Base-by-base conservation (phyloP, 1,140 invertebrate genomes). In the Sitodiplosis mosellana region DNA sequence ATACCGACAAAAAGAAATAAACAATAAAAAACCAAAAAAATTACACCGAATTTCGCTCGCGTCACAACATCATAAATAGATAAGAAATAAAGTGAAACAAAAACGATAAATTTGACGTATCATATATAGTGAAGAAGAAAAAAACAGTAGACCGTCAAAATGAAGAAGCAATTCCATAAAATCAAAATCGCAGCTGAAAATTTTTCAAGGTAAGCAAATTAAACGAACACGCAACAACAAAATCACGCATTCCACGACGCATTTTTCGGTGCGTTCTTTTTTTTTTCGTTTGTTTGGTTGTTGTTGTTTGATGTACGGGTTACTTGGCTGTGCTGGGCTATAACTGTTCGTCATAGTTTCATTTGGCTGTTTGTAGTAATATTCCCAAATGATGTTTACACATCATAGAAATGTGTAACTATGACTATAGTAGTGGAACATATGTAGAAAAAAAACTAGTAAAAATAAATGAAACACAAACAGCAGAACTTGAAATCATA, bases 91-190 rank as follows among this genome's bases (percentile, higher is more conserved):
- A 27, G 10, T 3, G 10, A 27, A 10, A 27, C 27, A 27, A 3
- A 10, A 27, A 3, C 27, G 27, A 27, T 3, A 27, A 3, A 27
- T n/a, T n/a, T n/a, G n/a, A n/a, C n/a, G n/a, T n/a, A n/a, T n/a
- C n/a, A n/a, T n/a, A n/a, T n/a, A n/a, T n/a, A 34, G 40, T 42
- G 8, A 7, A 20, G 19, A 44, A 17, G 14, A 20, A 22, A 2
- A 15, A 20, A 18, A 47, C 20, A 17, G 19, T 37, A 38, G 11
- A 48, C n/a, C 43, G 50, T 52, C 53, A 64, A 58, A 48, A 64
- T 64, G 61, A 64, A 64, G 58, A 63, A 63, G 55, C 61, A 64
- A 55, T 60, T 64, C 53, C 59, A 61, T 33, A 64, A 64, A 61
- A 64, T 64, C 17, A 64, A 63, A 63, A 63, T 62, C 54, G 61